These are phyloP conservation scores for Sialia sialis DNA, from an alignment of 2,113 vertebrate species.

Conservation along the genomic window DNA sequence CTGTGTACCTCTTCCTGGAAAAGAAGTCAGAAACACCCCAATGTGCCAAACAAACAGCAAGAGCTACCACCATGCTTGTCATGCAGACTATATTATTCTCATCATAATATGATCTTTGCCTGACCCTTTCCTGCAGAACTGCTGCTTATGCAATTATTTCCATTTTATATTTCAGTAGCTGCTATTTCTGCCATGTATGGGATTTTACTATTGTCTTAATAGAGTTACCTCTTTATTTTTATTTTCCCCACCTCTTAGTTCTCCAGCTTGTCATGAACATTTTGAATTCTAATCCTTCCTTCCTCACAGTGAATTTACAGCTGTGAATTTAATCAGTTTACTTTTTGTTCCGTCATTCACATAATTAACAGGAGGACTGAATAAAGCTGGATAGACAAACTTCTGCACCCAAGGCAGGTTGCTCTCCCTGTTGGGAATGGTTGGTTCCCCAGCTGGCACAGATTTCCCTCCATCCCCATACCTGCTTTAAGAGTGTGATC, in stretches of 20 bases:
- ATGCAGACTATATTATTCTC: not conserved
- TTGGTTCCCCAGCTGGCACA: not conserved
- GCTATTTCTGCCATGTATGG: not conserved
- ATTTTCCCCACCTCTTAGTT: not conserved
- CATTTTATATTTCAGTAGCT: not conserved
- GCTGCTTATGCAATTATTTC: not conserved
- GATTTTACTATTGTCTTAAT: not conserved
- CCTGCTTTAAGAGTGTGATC: not conserved
- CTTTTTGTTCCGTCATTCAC: not conserved
- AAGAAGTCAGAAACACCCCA: not conserved
- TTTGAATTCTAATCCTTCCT: constrained; percentile 42
- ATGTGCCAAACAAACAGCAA: not conserved
- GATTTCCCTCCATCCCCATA: not conserved
- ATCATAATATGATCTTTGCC: not conserved
- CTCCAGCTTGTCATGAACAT: not conserved
- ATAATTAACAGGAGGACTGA: not conserved
- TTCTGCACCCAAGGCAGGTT: not conserved
- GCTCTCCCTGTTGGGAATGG: not conserved
- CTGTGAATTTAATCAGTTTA: constrained; percentile 44
- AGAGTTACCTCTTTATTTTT: not conserved
- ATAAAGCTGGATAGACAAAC: not conserved
- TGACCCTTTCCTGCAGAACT: not conserved
- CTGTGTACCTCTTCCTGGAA: not conserved
- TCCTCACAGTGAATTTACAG: constrained; percentile 15
- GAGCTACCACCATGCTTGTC: not conserved